Percentiles rank a stretch among this genome's conserved stretches.
Conservation (phyloP, 1,140 invertebrate genomes). For the Bemisia tabaci region DNA sequence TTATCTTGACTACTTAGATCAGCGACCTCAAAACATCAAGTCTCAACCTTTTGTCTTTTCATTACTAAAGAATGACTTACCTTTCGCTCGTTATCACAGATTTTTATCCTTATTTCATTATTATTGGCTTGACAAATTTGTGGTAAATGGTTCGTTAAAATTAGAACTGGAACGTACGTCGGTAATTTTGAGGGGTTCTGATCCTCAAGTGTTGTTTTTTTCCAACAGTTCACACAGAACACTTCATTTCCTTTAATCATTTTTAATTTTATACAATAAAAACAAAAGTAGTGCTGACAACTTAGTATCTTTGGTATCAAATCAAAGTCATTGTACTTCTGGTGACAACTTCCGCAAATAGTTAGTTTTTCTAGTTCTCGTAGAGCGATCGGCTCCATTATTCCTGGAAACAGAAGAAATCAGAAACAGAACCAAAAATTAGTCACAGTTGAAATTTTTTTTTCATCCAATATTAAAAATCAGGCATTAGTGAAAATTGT, state of each 20-base stretch:
- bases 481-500: too few relatives aligned
- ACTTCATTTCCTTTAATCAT: slow-evolving; percentile 45
- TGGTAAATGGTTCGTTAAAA: slow-evolving; percentile 20
- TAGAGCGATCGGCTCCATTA: slow-evolving; percentile 26
- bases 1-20: too few relatives aligned
- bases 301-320: slow-evolving; percentile 54
- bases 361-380: slow-evolving; percentile 51
- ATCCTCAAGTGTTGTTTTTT: slow-evolving; percentile 43
- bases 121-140: slow-evolving; percentile 12
- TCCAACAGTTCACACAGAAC: slow-evolving; percentile 53
- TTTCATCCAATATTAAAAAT: too few relatives aligned
- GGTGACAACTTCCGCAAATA: slow-evolving; percentile 50
- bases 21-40: too few relatives aligned
- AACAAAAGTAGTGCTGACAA: slow-evolving; percentile 62
- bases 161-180: slow-evolving; percentile 45
- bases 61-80: slow-evolving; percentile 28
- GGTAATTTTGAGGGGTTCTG: slow-evolving; percentile 46
- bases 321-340: slow-evolving; percentile 50
- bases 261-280: slow-evolving; percentile 50
- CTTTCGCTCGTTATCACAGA: slow-evolving; percentile 26
- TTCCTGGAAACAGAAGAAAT: slow-evolving; percentile 5
- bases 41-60: too few relatives aligned
- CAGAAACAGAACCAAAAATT: slow-evolving; percentile 13
- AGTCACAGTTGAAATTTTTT: too few relatives aligned
- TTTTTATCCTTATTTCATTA: not conserved